A percentile compares a stretch with the other conserved stretches of the same genome.
Conservation (phyloP, 2,888 invertebrate species). For the Drosophila greeni region DNA sequence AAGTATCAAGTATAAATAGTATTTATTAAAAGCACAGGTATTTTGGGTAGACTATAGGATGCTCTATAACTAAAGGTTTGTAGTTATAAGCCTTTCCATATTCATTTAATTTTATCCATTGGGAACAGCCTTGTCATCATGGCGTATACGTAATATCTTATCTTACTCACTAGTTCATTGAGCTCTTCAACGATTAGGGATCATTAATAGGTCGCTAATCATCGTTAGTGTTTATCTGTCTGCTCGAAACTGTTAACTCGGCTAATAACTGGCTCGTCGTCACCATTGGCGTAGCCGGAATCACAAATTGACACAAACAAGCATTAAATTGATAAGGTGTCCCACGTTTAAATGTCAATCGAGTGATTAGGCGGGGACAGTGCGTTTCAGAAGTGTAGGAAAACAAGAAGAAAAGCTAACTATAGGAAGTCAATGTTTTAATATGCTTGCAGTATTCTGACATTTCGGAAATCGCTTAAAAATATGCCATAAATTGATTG, state of each 20-base stretch:
- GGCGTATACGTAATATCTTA: background rate
- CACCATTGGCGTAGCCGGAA: conserved; percentile 1
- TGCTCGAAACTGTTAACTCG: background rate
- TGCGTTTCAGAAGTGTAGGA: background rate
- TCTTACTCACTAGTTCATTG: conserved; percentile 1
- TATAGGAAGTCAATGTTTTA: background rate
- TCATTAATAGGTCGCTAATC: background rate
- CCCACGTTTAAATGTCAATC: background rate
- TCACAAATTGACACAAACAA: conserved; percentile 3
- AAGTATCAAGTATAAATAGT: conserved; percentile 1
- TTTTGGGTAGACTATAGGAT: background rate
- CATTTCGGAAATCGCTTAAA: no score
- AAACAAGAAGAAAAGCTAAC: background rate
- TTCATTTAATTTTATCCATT: background rate
- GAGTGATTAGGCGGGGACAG: conserved; percentile 3
- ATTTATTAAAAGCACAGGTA: background rate
- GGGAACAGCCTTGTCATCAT: background rate
- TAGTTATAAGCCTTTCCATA: background rate
- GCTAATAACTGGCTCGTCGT: background rate
- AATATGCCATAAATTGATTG: no score
- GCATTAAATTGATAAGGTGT: conserved; percentile 6
- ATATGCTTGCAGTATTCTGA: no score
- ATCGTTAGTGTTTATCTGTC: conserved; percentile 22
- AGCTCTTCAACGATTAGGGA: background rate
- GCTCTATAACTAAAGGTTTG: background rate